Conservation (phyloP, 2,113 vertebrate genomes). For the Semnornis frantzii region DNA sequence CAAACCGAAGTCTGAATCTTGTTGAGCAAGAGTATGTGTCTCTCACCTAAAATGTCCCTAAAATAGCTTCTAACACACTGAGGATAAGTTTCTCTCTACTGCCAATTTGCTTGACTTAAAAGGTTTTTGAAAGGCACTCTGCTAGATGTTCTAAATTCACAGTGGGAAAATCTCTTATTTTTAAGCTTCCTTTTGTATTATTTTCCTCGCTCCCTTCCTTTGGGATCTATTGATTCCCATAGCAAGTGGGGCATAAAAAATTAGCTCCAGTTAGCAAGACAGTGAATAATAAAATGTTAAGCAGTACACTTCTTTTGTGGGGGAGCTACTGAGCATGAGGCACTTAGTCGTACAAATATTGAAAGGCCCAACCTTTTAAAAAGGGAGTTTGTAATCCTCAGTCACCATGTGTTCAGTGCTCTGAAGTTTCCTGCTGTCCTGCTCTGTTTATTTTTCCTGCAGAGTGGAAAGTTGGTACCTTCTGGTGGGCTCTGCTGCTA, state of each 20-base stretch:
- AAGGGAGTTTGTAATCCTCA: conserved; percentile 17
- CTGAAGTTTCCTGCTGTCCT: not conserved
- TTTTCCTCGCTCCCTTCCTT: not conserved
- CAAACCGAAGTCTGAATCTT: not conserved
- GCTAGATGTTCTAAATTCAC: not conserved
- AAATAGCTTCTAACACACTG: not conserved
- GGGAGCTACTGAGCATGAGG: not conserved
- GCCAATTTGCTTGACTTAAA: not conserved
- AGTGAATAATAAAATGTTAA: conserved; percentile 60
- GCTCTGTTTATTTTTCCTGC: conserved; percentile 7
- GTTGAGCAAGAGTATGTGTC: not conserved
- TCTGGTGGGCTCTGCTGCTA: conserved; percentile 16
- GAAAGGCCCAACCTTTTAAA: conserved; percentile 13
- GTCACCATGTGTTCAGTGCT: not conserved
- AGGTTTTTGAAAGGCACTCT: not conserved
- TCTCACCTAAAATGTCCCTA: not conserved
- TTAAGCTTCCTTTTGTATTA: not conserved
- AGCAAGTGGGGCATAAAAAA: conserved; percentile 8
- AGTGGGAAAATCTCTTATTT: not conserved
- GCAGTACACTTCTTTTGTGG: conserved; percentile 32
- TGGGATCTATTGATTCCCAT: not conserved
- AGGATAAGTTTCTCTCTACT: not conserved
- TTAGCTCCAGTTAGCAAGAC: conserved; percentile 31
- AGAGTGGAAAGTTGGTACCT: conserved; percentile 8
- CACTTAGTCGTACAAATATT: not conserved